Base-by-base conservation (phyloP, 2,888 invertebrate species). In the Herminia tarsipennalis region DNA sequence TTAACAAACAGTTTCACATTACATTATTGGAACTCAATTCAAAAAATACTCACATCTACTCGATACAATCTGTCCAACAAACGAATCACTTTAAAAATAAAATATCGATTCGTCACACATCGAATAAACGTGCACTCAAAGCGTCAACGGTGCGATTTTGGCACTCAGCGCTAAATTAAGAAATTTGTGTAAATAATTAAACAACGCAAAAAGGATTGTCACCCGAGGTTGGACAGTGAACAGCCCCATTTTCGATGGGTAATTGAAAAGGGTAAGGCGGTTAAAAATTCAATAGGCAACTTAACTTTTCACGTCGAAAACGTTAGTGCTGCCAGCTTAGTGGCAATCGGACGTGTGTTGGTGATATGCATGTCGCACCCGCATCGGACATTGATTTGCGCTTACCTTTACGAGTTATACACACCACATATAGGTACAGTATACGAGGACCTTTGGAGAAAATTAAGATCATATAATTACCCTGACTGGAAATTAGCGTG, bases 121-220 rank as follows among this genome's bases (percentile, higher is more conserved):
- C 38, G 22, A 65, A 61, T n/a, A 57, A 57, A 51, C 51, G 45
- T 50, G 61, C 66, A 71, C 67, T 70, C 66, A 72, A 66, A 58
- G 60, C 44, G 57, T 58, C 60, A 61, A 38, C 25, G 45, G 66
- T 44, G 61, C 68, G 70, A 78, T 82, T 84, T 83, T 80, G 76
- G 66, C 76, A 74, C 76, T 83, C 76, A 73, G 70, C 70, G 86
- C 86, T 83, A 88, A 88, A 88, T 91, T 85, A 88, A 88, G 89
- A 84, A 85, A 87, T 87, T 86, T 88, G 51, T 78, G 71, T 91
- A 70, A 90, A 91, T 89, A 87, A 90, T 88, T 88, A 82, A 91
- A 67, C 70, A 74, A 59, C 83, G 81, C 80, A 88, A 91, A 90
- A 90, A 90, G 91, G 89, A 85, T 88, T 91, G 87, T 90, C 90